Evolutionary conservation across 2,888 invertebrate genomes (phyloP).

Genomic region (Lycocerus yunnanus): DNA sequence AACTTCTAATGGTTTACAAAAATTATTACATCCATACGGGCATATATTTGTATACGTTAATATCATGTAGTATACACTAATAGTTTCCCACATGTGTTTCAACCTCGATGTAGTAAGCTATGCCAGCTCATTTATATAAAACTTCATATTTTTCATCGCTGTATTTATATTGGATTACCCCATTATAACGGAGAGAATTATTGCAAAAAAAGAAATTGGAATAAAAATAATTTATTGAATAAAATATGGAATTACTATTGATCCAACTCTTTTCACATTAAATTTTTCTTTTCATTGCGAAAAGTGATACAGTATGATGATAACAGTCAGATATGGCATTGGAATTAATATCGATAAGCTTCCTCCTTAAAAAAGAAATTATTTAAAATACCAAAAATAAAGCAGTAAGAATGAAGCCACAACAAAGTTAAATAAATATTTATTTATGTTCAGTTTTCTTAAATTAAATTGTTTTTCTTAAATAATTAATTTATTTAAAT

Average conservation of each 20-base stretch:
- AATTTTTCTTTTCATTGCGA: too few species aligned
- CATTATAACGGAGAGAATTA: background rate
- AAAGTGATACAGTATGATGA: too few species aligned
- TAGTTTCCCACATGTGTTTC: background rate
- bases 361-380: too few species aligned
- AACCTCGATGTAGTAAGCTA: background rate
- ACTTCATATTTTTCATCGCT: background rate
- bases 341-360: too few species aligned
- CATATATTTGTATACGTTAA: background rate
- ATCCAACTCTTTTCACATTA: background rate
- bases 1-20: background rate
- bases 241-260: too few species aligned
- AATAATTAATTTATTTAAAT: too few species aligned
- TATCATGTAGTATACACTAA: background rate
- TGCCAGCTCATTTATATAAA: background rate
- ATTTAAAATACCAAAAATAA: too few species aligned
- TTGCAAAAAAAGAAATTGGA: background rate
- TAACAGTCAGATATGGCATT: too few species aligned
- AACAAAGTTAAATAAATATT: too few species aligned
- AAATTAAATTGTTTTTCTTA: too few species aligned
- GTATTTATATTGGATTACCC: background rate
- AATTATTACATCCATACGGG: background rate
- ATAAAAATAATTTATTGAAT: background rate
- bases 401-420: too few species aligned
- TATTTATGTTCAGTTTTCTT: too few species aligned